Conservation (phyloP, 92 coral and sea anemone genomes). For the Virgularia gustaviana region DNA sequence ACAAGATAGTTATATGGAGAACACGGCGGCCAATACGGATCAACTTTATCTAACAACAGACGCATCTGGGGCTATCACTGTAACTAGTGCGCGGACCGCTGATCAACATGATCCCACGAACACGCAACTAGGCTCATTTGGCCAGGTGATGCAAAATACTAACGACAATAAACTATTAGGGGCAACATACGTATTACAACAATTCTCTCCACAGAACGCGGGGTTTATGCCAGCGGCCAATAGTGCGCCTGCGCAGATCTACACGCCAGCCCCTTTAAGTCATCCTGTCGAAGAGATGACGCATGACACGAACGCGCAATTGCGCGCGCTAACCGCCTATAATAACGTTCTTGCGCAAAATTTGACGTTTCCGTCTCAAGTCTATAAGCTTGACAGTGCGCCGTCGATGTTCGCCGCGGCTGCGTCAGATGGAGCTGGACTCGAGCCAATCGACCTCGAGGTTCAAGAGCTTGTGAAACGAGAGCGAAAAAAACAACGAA, state of each 20-base stretch:
- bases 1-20: constrained; percentile 54
- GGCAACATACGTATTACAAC: constrained; percentile 62
- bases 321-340: constrained; percentile 79
- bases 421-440: constrained; percentile 63
- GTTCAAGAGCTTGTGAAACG: constrained; percentile 98
- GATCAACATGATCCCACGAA: constrained; percentile 47
- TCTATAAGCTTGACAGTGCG: constrained; percentile 65
- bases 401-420: constrained; percentile 69
- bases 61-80: constrained; percentile 49
- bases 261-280: constrained; percentile 31
- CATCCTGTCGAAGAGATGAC: constrained; percentile 70
- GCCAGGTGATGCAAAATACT: constrained; percentile 59
- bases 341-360: constrained; percentile 66
- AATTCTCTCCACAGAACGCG: constrained; percentile 64
- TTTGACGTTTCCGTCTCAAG: constrained; percentile 33
- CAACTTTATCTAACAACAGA: constrained; percentile 79
- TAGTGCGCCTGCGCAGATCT: constrained; percentile 51
- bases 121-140: too few species aligned
- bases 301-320: constrained; percentile 58
- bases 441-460: constrained; percentile 94
- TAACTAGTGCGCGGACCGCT: constrained; percentile 66
- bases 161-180: constrained; percentile 64
- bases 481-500: constrained; percentile 93
- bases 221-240: constrained; percentile 33
- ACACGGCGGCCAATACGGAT: constrained; percentile 66